Evolutionary conservation across 2,113 vertebrate species (phyloP), one percentile per base, ranked within the genome.

Genomic region (Benitochromis conjunctus): DNA sequence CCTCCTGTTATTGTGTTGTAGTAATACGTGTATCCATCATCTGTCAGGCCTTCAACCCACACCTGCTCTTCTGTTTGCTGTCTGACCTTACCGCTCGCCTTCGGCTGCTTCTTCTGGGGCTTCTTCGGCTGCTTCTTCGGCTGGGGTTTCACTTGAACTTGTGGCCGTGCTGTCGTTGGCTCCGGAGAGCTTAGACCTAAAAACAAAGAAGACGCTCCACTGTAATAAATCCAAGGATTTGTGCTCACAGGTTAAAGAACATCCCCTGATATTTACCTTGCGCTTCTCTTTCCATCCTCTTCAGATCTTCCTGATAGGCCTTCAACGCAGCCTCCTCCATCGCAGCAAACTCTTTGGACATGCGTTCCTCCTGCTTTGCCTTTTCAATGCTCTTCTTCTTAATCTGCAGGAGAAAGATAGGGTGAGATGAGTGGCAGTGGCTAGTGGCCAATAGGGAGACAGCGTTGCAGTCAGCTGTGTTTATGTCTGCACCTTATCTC

Each of bases 321-420:
- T 98, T 99, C 88, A 97, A 86, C 10, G 98, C 99, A 71, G 98
- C 99, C 86, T 97, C 97, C 90, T 99, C 99, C 98, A 99, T 99
- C 19, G 97, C 97, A 56, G 97, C 97, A 94, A 99, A 99, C 91
- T 99, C 96, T 94, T 99, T 99, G 21, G 97, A 98, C 95, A 94
- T 96, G n/a, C 97, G 97, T 87, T 97, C 96, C 88, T 98, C 98
- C 90, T 98, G 97, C 91, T 99, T 99, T 21, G 96, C 97, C 88
- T 99, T 99, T 58, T 98, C 97, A 81, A 98, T 85, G 79, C 99
- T 99, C 95, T 97, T 99, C 96, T 99, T 97, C 93, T 97, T 99
- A 96, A 99, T 99, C 98, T 99, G 91, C 60, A 81, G 26, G 69
- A 64, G n/a, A 84, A 29, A 93, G 80, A 79, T 66, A 36, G 51